Conservation (phyloP, 2,888 invertebrate genomes). For the Andrena trimmerana region DNA sequence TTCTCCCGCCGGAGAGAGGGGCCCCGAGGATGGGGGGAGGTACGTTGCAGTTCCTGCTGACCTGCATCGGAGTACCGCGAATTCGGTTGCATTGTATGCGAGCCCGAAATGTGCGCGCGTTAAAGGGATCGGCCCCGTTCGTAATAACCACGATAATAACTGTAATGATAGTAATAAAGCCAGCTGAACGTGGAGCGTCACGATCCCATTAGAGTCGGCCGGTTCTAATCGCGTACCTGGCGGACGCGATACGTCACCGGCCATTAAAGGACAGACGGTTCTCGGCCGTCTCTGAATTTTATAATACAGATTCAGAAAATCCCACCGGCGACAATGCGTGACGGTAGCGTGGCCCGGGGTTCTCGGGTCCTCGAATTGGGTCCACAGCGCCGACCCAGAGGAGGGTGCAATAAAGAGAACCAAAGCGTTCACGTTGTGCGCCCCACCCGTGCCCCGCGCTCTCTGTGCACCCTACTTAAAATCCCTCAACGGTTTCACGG, state of each 20-base stretch:
- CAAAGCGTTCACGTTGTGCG: neutral
- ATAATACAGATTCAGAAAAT: conserved; percentile 61
- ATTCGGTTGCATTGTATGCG: neutral
- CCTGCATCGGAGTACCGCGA: conserved; percentile 1
- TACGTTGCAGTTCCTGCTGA: conserved; percentile 5
- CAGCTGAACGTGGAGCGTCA: conserved; percentile 4
- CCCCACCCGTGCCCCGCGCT: conserved; percentile 11
- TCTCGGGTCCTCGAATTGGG: conserved; percentile 36
- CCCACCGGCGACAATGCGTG: conserved; percentile 37
- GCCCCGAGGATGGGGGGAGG: neutral
- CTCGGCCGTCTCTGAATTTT: conserved; percentile 57
- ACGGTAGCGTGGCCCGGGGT: conserved; percentile 14
- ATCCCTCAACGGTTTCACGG: conserved; percentile 53
- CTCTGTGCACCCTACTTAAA: conserved; percentile 57
- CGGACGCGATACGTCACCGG: conserved; percentile 61
- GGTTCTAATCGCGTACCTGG: conserved; percentile 49
- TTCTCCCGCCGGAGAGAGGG: neutral
- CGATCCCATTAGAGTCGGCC: conserved; percentile 14
- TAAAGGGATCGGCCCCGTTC: neutral
- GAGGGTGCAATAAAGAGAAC: conserved; percentile 57
- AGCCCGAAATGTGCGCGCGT: neutral
- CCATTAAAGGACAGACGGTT: conserved; percentile 66
- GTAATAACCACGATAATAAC: conserved; percentile 15
- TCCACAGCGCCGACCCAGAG: conserved; percentile 18
- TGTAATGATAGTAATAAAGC: conserved; percentile 5